Percentiles rank a stretch among this genome's conserved stretches.
phyloP scores from a whole-genome alignment of 2,888 invertebrate species.

The Caradrina kadenii region DNA sequence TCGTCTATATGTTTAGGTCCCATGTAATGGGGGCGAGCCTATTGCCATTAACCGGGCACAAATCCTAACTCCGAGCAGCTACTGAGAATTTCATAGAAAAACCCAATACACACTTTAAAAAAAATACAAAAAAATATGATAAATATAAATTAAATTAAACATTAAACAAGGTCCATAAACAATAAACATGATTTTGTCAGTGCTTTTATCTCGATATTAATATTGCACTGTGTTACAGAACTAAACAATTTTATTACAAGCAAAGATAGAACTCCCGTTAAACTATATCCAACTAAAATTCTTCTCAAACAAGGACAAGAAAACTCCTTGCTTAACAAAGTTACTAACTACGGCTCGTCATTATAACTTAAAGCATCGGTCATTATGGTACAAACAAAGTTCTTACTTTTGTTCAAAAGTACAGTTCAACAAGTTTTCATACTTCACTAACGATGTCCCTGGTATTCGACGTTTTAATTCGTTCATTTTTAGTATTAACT shows the following conservation, averaged over 20 bases:
- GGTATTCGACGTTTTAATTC: slow-evolving; percentile 38
- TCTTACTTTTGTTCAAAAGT: slow-evolving; percentile 48
- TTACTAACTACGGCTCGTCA: slow-evolving; percentile 54
- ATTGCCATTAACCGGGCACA: too few relatives aligned
- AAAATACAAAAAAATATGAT: too few relatives aligned
- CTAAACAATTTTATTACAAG: not conserved
- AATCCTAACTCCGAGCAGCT: too few relatives aligned
- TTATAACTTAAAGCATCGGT: slow-evolving; percentile 60
- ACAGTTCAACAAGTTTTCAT: slow-evolving; percentile 37
- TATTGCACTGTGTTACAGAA: too few relatives aligned
- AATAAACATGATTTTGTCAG: too few relatives aligned
- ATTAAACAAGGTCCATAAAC: too few relatives aligned
- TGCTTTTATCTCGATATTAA: too few relatives aligned
- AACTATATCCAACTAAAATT: slow-evolving; percentile 21
- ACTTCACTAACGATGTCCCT: slow-evolving; percentile 52
- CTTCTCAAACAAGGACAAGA: slow-evolving; percentile 31
- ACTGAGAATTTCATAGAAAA: too few relatives aligned
- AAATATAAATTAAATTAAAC: too few relatives aligned
- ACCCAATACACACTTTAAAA: too few relatives aligned
- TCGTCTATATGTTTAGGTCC: too few relatives aligned
- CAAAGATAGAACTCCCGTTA: slow-evolving; percentile 4
- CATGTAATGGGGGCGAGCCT: too few relatives aligned
- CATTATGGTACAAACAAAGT: slow-evolving; percentile 60
- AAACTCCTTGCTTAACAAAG: slow-evolving; percentile 40
- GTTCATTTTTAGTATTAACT: not conserved